phyloP scores from a whole-genome alignment of 2,888 invertebrate species.

The Lucinisca nassula region DNA sequence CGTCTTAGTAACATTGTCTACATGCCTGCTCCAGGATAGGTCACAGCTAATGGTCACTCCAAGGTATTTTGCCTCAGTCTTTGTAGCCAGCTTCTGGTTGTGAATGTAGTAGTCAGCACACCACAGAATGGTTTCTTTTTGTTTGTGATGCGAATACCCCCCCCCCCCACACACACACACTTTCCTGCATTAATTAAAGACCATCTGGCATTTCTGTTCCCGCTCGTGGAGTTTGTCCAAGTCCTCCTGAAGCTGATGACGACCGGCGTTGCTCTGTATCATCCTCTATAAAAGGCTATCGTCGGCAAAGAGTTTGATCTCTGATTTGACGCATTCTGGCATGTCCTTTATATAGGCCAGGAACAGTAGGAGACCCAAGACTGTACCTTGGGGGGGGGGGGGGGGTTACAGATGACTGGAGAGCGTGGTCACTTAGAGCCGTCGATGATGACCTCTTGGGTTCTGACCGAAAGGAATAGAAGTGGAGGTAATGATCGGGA shows the following conservation, averaged over 20 bases:
- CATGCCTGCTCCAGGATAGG: constrained; percentile 3
- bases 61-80: background rate
- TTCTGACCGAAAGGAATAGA: background rate
- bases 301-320: constrained; percentile 4
- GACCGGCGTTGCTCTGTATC: background rate
- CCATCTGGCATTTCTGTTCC: background rate
- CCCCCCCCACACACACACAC: background rate
- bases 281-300: constrained; percentile 1
- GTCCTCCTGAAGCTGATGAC: background rate
- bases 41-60: background rate
- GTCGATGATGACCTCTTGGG: background rate
- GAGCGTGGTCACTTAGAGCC: background rate
- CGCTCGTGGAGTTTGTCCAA: constrained; percentile 1
- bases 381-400: background rate
- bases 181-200: background rate
- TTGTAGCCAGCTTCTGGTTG: background rate
- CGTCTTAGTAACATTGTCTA: constrained; percentile 2
- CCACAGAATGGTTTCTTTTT: background rate
- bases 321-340: background rate
- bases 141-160: background rate
- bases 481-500: too few species aligned
- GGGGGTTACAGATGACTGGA: background rate
- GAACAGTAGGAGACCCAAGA: background rate
- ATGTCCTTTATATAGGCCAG: constrained; percentile 1
- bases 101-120: background rate